A percentile compares a stretch with the other conserved stretches of the same genome.
phyloP scores from a whole-genome alignment of 1,140 invertebrate genomes.

The Chlorops oryzae region DNA sequence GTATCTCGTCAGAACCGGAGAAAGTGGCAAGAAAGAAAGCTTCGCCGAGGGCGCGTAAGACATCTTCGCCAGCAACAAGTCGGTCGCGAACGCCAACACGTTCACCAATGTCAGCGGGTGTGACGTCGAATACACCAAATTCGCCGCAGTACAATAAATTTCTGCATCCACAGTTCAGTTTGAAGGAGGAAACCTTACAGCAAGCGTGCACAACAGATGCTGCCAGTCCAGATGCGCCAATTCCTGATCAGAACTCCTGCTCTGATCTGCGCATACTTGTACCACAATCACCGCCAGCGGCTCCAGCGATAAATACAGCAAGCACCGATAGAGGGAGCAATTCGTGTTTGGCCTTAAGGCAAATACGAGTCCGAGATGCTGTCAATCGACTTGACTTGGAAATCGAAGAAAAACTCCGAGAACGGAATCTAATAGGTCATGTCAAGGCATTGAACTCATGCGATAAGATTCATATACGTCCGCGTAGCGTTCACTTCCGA shows the following conservation, averaged over 20 bases:
- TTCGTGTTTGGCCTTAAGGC: slow-evolving; percentile 25
- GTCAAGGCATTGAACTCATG: slow-evolving; percentile 52
- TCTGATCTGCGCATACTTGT: slow-evolving; percentile 36
- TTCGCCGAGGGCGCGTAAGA: slow-evolving; percentile 47
- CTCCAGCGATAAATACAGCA: too few relatives aligned
- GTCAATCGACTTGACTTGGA: slow-evolving; percentile 59
- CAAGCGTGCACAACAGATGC: slow-evolving; percentile 18
- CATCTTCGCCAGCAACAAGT: slow-evolving; percentile 40
- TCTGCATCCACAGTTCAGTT: slow-evolving; percentile 42
- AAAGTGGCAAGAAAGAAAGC: slow-evolving; percentile 48
- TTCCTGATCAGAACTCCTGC: slow-evolving; percentile 15
- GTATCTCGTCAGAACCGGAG: slow-evolving; percentile 52
- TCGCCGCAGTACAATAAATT: slow-evolving; percentile 44
- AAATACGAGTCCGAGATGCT: slow-evolving; percentile 51
- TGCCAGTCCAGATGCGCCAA: slow-evolving; percentile 27
- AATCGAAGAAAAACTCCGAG: slow-evolving; percentile 58
- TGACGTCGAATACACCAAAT: slow-evolving; percentile 38
- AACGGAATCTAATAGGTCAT: slow-evolving; percentile 65
- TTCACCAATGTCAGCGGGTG: slow-evolving; percentile 39
- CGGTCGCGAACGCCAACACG: slow-evolving; percentile 41
- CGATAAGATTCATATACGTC: slow-evolving; percentile 57
- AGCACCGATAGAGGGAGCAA: neutral
- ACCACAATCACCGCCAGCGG: slow-evolving; percentile 16
- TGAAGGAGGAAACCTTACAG: slow-evolving; percentile 38
- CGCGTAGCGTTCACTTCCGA: slow-evolving; percentile 67